Evolutionary conservation across 1,140 invertebrate species (phyloP), one percentile per base, ranked within the genome.

Genomic region (Cyphomyrmex costatus): DNA sequence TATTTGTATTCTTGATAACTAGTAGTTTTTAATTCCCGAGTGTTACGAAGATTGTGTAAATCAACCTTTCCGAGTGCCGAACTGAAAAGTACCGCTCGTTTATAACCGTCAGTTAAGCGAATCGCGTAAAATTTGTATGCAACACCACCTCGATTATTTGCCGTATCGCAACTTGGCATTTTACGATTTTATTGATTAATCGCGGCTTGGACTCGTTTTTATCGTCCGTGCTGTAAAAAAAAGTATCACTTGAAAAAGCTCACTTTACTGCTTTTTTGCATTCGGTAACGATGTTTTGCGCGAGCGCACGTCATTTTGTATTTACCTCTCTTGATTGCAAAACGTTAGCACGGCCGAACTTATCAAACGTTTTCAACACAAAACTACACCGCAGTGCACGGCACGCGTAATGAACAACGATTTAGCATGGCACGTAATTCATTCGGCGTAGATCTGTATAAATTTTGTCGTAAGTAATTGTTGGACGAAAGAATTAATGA

Each of bases 101-200:
- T 70, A 53, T 79, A 51, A 30, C 46, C 8, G 61, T 51, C 46
- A 24, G n/a, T 80, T 56, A 36, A 42, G 30, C 63, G 7, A 56
- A 27, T 19, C 14, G 30, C 30, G 30, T 70, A 56, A 80, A 80
- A 80, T 53, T 68, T 68, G 46, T 36, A 66, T 19, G 27, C 16
- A 3, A 27, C 33, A 27, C 7, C 53, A 36, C 16, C 3, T 12
- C 51, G 21, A 70, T 66, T 56, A 56, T 80, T 80, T 80, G 36
- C 21, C 46, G 2, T 36, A 68, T 36, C 46, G 30, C 16, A 24
- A 27, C n/a, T 19, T 42, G 36, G 36, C 21, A 21, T 14, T 79
- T 36, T 19, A 68, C 61, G 46, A 70, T 53, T 42, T 68, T 56
- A 70, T 56, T 21, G 30, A 80, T 80, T 70, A 70, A 80, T 68